A percentile compares a stretch with the other conserved stretches of the same genome.
Evolutionary conservation across 2,888 invertebrate genomes (phyloP).

Genomic region (Aradus depressus): DNA sequence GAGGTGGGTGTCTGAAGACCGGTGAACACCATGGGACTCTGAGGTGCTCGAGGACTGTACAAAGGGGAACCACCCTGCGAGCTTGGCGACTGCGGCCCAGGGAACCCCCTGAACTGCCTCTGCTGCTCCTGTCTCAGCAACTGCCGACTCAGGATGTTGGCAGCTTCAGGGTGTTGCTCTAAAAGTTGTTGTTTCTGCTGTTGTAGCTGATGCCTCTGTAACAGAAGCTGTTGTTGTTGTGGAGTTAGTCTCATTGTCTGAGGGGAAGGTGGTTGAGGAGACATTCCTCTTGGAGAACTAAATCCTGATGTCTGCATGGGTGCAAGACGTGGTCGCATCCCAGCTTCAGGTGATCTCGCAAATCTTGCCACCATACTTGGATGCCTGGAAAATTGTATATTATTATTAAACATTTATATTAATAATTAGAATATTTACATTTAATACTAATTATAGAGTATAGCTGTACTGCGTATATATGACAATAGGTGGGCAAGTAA

Average conservation of each 20-base stretch:
- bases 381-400: slow-evolving; percentile 25
- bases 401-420: not conserved
- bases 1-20: slow-evolving; percentile 26
- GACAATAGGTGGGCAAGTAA: slow-evolving; percentile 2
- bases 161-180: slow-evolving; percentile 27
- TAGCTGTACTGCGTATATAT: not conserved
- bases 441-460: not conserved
- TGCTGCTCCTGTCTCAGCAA: slow-evolving; percentile 23
- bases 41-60: slow-evolving; percentile 36
- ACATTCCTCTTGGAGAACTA: slow-evolving; percentile 24
- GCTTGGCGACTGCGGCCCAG: slow-evolving; percentile 6
- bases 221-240: slow-evolving; percentile 36
- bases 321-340: slow-evolving; percentile 32
- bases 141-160: slow-evolving; percentile 9
- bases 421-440: not conserved
- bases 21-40: slow-evolving; percentile 31
- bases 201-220: slow-evolving; percentile 34
- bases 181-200: slow-evolving; percentile 27
- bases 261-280: slow-evolving; percentile 31
- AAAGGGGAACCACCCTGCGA: slow-evolving; percentile 23
- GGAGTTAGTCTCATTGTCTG: slow-evolving; percentile 25
- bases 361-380: slow-evolving; percentile 37
- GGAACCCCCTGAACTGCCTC: slow-evolving; percentile 15
- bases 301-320: slow-evolving; percentile 27
- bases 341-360: slow-evolving; percentile 37